Evolutionary conservation across 1,140 invertebrate species (phyloP).

Genomic region (Drosophila malerkotliana): DNA sequence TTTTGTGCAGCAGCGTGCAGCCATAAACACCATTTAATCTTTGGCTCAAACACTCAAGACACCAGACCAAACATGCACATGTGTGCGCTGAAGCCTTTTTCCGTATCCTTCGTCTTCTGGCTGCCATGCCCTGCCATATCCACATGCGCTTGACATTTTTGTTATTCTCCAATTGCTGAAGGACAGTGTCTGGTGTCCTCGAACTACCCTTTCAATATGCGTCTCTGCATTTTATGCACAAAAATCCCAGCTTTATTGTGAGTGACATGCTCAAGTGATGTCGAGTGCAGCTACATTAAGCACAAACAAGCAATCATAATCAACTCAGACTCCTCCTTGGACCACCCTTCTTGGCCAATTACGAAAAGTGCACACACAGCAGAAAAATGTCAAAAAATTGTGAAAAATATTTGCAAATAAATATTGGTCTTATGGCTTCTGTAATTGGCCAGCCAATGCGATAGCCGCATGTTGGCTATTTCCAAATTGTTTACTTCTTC

Average conservation of each 20-base stretch:
- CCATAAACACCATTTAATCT: slow-evolving; percentile 82
- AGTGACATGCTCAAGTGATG: slow-evolving; percentile 46
- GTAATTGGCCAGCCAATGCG: slow-evolving; percentile 33
- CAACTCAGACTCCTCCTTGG: slow-evolving; percentile 22
- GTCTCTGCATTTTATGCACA: slow-evolving; percentile 49
- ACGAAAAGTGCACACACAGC: slow-evolving; percentile 45
- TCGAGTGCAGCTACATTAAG: slow-evolving; percentile 57
- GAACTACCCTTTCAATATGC: slow-evolving; percentile 10
- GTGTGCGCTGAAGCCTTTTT: slow-evolving; percentile 31
- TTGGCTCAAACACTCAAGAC: slow-evolving; percentile 78
- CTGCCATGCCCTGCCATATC: slow-evolving; percentile 11
- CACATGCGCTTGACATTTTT: slow-evolving; percentile 56
- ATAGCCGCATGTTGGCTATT: slow-evolving; percentile 5
- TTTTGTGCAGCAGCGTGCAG: slow-evolving; percentile 48
- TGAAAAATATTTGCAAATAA: slow-evolving; percentile 32
- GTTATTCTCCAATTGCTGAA: slow-evolving; percentile 57
- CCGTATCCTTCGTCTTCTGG: slow-evolving; percentile 33
- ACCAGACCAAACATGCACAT: slow-evolving; percentile 34
- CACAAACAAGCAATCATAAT: slow-evolving; percentile 72
- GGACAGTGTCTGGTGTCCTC: slow-evolving; percentile 28
- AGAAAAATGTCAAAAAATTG: slow-evolving; percentile 19
- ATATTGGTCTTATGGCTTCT: slow-evolving; percentile 23
- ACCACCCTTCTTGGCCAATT: slow-evolving; percentile 41
- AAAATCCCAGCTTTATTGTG: slow-evolving; percentile 39
- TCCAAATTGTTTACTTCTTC: slow-evolving; percentile 20